Base-by-base conservation (phyloP, 1,140 invertebrate species). In the Conus betulinus region DNA sequence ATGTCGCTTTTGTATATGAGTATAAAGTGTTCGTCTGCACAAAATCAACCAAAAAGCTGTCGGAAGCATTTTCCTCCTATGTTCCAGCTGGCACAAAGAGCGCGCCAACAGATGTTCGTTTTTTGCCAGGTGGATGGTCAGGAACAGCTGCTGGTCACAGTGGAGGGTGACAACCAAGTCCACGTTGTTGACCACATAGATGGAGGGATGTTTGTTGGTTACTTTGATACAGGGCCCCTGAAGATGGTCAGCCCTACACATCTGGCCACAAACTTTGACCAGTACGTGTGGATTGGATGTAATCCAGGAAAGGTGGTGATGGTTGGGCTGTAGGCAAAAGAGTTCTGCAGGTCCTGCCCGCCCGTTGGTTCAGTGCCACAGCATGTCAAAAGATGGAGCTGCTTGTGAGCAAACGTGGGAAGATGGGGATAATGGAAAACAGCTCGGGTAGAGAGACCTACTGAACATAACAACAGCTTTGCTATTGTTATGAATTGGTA, bases 181-280 rank as follows among this genome's bases (percentile, higher is more conserved):
- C 55, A 84, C 82, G 25, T 84, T 53, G n/a, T 84, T n/a, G 82
- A 84, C 27, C 57, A 63, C n/a, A 84, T 7, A 63, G 82, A 84
- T 17, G 82, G 82, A 8, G 23, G 82, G 11, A 17, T 39, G 6
- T 84, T 60, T n/a, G 82, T 63, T 3, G 23, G 82, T 7, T 84
- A 60, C 82, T 51, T 84, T 53, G 55, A 84, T 27, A 84, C 57
- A 53, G 55, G 55, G 55, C 8, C 25, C 27, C 4, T 84, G 53
- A 27, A 27, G 2, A 55, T 63, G 17, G 8, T 27, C 55, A 63
- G 55, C 17, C 82, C 82, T 23, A 11, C 10, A 20, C 11, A 7
- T 84, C 82, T 84, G 82, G 82, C 82, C 82, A 84, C 82, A 52
- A 55, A 84, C 79, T 53, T 27, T 53, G 79, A 81, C 39, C 27